Percentiles rank a stretch among this genome's conserved stretches.
These are phyloP conservation scores for Hystrix cristata DNA, from an alignment of 2,113 vertebrate species.

Conservation along the genomic window DNA sequence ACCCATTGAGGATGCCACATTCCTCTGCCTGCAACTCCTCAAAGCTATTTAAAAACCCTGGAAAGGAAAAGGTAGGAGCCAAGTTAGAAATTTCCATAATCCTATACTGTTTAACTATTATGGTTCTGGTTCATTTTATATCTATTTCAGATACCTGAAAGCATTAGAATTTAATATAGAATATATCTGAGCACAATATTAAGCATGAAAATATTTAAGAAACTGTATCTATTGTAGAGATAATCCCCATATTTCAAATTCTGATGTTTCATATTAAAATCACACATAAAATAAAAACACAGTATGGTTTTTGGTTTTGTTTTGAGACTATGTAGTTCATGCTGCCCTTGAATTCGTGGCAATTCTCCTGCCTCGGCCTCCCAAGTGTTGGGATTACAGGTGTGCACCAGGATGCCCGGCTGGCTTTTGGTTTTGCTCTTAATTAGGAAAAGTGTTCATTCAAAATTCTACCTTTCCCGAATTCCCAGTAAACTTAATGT, in stretches of 20 bases:
- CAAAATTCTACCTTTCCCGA: not conserved
- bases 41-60: conserved; percentile 91
- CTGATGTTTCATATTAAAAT: not conserved
- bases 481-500: not conserved
- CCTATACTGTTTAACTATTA: not conserved
- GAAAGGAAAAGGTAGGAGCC: conserved; percentile 40
- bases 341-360: not conserved
- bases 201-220: not conserved
- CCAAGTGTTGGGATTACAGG: not conserved
- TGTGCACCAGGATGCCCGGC: not conserved
- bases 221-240: not conserved
- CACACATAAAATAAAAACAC: not conserved
- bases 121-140: not conserved
- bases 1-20: conserved; percentile 97
- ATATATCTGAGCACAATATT: not conserved
- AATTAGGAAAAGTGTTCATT: not conserved
- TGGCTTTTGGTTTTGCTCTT: not conserved
- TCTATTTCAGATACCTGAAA: not conserved
- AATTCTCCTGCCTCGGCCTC: not conserved
- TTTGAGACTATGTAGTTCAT: not conserved
- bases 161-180: not conserved
- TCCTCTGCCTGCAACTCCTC: conserved; percentile 97
- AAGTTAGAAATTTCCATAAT: not conserved
- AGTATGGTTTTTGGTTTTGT: not conserved
- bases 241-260: not conserved